These are phyloP conservation scores for Malurus leucopterus DNA, from an alignment of 2,797 vertebrate genomes.

Conservation along the genomic window DNA sequence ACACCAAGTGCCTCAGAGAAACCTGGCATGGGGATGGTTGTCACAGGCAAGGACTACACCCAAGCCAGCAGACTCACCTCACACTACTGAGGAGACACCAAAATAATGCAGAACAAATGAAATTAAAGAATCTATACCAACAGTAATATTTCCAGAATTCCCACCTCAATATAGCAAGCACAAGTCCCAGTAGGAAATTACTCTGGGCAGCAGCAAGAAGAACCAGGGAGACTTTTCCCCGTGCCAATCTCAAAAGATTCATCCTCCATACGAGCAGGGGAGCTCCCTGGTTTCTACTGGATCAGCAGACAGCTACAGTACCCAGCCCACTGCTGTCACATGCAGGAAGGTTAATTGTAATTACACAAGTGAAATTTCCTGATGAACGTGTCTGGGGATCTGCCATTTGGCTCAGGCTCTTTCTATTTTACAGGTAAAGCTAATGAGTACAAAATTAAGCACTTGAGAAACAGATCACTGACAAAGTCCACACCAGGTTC, in stretches of 20 bases:
- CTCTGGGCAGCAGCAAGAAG: background rate
- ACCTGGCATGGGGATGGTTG: rapidly evolving
- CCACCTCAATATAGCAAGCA: background rate
- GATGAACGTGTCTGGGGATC: background rate
- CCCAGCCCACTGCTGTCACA: background rate
- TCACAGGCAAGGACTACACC: background rate
- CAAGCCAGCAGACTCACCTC: background rate
- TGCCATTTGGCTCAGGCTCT: background rate
- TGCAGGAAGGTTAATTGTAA: background rate
- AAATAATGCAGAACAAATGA: background rate
- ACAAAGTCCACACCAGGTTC: background rate
- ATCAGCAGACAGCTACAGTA: background rate
- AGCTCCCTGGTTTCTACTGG: background rate
- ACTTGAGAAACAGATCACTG: background rate
- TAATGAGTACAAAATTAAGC: constrained; percentile 15
- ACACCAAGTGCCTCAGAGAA: background rate
- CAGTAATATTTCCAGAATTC: background rate
- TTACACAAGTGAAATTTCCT: background rate
- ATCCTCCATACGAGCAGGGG: background rate
- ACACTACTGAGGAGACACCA: background rate
- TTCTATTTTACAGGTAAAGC: constrained; percentile 6
- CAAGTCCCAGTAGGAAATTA: background rate
- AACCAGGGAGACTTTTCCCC: background rate
- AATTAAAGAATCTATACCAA: background rate
- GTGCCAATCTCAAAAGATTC: background rate